phyloP scores from a whole-genome alignment of 2,888 invertebrate genomes.

The Perithous albicinctus region DNA sequence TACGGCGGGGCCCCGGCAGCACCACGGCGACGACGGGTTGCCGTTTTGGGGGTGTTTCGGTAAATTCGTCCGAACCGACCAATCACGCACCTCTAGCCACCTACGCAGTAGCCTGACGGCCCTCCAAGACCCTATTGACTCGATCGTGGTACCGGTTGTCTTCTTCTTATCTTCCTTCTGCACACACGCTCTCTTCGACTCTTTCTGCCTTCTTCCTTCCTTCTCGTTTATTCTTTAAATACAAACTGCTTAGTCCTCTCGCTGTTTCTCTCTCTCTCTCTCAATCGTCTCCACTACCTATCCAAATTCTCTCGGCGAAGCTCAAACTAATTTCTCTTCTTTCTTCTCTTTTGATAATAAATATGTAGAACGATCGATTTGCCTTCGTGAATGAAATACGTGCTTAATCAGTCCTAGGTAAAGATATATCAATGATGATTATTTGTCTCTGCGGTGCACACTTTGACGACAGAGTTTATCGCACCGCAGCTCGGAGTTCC shows the following conservation, averaged over 20 bases:
- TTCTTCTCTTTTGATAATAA: conserved; percentile 30
- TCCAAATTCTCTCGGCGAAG: background rate
- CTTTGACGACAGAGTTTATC: conserved; percentile 16
- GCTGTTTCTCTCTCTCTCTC: background rate
- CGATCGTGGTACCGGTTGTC: conserved; percentile 79
- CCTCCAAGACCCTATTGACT: conserved; percentile 78
- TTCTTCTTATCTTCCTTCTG: conserved; percentile 12
- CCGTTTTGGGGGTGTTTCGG: conserved; percentile 84
- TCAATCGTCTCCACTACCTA: background rate
- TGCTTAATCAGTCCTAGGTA: conserved; percentile 4
- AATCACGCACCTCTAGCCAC: conserved; percentile 78
- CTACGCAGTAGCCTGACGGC: conserved; percentile 80
- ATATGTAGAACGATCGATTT: background rate
- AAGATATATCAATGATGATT: background rate
- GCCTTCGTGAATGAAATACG: background rate
- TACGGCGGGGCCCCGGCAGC: conserved; percentile 84
- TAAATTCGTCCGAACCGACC: conserved; percentile 83
- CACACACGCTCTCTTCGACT: background rate
- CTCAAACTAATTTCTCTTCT: conserved; percentile 57
- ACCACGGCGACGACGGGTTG: conserved; percentile 84
- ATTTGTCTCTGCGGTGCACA: background rate
- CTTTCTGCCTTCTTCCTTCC: background rate
- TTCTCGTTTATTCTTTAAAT: background rate
- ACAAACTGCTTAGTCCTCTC: background rate
- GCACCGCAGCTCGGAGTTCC: conserved; percentile 18